phyloP scores from a whole-genome alignment of 92 coral and sea anemone genomes.

The Palythoa caribaeorum region DNA sequence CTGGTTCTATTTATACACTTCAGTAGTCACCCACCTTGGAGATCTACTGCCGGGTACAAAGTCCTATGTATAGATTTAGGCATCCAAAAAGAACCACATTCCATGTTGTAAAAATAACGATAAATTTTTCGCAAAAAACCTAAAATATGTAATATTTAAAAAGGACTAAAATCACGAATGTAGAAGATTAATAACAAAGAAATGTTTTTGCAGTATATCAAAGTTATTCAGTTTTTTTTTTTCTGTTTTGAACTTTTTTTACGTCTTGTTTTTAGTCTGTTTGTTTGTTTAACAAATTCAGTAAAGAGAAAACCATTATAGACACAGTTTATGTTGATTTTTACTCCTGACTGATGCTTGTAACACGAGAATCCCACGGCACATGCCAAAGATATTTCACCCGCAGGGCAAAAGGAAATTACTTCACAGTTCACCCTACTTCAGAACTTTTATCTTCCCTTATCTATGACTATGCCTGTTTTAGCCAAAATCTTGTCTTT shows the following conservation, averaged over 20 bases:
- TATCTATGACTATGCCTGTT: constrained; percentile 36
- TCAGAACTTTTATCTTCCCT: constrained; percentile 20
- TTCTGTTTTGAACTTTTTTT: background rate
- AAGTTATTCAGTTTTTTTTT: background rate
- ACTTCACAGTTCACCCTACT: background rate
- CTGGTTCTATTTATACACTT: background rate
- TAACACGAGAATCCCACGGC: constrained; percentile 14
- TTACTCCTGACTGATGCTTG: constrained; percentile 3
- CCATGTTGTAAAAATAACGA: background rate
- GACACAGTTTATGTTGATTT: constrained; percentile 4
- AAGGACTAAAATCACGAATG: background rate
- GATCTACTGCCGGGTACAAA: background rate
- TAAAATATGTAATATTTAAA: background rate
- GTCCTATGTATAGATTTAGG: background rate
- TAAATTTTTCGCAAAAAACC: background rate
- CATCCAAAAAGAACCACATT: background rate
- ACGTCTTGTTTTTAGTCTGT: background rate
- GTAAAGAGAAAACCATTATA: constrained; percentile 6
- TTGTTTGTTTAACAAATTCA: constrained; percentile 27
- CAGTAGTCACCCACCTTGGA: too few species aligned
- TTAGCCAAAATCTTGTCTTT: constrained; percentile 26
- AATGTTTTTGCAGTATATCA: background rate
- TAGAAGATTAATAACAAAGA: background rate
- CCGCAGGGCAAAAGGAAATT: constrained; percentile 18
- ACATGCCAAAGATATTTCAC: constrained; percentile 25